Percentiles rank a stretch among this genome's conserved stretches.
These are phyloP conservation scores for Solea solea DNA, from an alignment of 2,113 vertebrate genomes.

Conservation along the genomic window DNA sequence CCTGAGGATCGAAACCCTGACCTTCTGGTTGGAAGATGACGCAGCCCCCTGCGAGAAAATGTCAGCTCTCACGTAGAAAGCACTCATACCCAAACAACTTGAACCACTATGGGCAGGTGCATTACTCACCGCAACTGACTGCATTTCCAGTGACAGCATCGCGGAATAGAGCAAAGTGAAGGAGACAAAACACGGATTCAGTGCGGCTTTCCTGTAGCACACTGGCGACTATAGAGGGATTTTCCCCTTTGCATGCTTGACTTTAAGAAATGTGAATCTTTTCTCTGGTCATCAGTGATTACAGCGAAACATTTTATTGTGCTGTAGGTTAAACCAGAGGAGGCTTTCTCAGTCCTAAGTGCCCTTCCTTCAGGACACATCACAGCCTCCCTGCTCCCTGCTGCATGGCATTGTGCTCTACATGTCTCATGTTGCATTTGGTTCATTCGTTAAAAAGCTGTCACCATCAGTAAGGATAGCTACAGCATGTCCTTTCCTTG, in stretches of 20 bases:
- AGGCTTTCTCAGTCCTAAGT: not conserved
- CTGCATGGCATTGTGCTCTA: not conserved
- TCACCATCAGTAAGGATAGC: constrained; percentile 29
- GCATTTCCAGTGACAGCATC: constrained; percentile 18
- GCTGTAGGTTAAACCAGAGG: not conserved
- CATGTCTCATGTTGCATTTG: constrained; percentile 14
- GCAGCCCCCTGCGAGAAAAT: constrained; percentile 1
- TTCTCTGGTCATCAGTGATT: constrained; percentile 16
- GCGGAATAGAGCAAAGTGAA: not conserved
- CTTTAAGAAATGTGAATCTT: constrained; percentile 40
- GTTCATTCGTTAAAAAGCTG: constrained; percentile 43
- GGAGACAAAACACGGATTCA: constrained; percentile 7
- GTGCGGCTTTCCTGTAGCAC: constrained; percentile 3
- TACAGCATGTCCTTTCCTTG: constrained; percentile 34
- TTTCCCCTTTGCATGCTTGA: constrained; percentile 23
- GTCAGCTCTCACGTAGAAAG: not conserved
- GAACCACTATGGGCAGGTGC: not conserved
- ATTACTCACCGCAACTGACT: not conserved
- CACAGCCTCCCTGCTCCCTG: not conserved
- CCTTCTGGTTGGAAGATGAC: too few species aligned
- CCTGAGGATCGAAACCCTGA: too few species aligned
- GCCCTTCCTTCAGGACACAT: constrained; percentile 17
- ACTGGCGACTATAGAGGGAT: not conserved
- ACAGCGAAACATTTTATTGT: constrained; percentile 18
- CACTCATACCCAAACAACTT: not conserved